Conservation (phyloP, 2,113 vertebrate species). For the Sula dactylatra region DNA sequence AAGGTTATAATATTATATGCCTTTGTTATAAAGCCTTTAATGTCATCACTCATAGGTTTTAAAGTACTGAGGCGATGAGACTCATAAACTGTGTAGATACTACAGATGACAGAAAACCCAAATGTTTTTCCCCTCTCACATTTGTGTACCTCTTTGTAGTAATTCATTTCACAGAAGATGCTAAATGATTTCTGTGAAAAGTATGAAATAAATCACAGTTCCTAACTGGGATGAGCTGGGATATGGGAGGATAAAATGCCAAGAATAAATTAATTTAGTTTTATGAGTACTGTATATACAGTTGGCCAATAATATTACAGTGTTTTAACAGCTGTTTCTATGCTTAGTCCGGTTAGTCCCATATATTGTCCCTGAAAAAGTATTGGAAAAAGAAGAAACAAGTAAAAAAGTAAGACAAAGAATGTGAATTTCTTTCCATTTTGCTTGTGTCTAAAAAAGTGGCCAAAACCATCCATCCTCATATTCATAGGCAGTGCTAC, state of each 20-base stretch:
- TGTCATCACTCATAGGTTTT: not conserved
- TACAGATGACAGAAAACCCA: not conserved
- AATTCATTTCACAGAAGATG: not conserved
- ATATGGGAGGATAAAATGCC: not conserved
- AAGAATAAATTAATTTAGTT: not conserved
- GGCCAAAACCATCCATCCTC: not conserved
- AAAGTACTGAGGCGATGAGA: not conserved
- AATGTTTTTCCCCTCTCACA: not conserved
- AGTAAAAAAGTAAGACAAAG: not conserved
- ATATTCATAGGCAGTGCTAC: not conserved
- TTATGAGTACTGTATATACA: not conserved
- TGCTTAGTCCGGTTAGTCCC: not conserved
- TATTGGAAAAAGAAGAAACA: not conserved
- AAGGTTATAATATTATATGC: not conserved
- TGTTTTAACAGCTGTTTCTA: not conserved
- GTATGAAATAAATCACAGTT: not conserved
- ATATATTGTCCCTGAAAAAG: not conserved
- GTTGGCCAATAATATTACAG: not conserved
- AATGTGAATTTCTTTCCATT: not conserved
- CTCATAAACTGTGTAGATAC: not conserved
- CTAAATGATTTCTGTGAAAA: not conserved
- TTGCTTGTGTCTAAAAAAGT: not conserved
- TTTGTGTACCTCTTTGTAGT: not conserved
- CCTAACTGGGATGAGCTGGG: not conserved
- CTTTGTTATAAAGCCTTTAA: not conserved